These are phyloP conservation scores for Suricata suricatta DNA, from an alignment of 2,113 vertebrate species.

Conservation along the genomic window DNA sequence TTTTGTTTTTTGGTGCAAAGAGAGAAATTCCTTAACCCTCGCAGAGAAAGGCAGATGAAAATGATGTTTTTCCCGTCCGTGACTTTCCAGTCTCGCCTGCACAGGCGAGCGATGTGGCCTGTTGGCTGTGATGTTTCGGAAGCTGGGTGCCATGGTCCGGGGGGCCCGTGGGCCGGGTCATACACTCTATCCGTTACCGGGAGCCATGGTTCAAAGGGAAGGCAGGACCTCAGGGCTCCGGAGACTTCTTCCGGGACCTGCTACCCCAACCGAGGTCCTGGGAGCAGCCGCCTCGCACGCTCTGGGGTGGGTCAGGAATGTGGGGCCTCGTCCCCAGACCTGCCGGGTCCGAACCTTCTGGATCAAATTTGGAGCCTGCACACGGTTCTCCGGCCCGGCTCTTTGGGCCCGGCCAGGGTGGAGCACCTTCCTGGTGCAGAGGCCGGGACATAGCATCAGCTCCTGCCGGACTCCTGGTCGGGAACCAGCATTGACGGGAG, in stretches of 20 bases:
- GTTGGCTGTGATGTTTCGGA: background rate
- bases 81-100: background rate
- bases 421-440: background rate
- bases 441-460: no score
- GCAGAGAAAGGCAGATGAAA: background rate
- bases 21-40: background rate
- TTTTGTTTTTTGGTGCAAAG: background rate
- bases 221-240: background rate
- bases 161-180: no score
- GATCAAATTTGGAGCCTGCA: background rate
- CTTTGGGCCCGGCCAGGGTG: background rate
- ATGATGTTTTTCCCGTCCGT: no score
- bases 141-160: background rate
- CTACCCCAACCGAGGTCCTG: background rate
- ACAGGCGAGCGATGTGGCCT: rapidly evolving
- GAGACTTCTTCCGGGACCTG: background rate
- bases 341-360: no score
- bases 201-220: background rate
- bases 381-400: rapidly evolving
- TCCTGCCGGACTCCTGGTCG: background rate
- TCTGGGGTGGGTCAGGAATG: background rate
- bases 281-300: rapidly evolving
- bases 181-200: background rate
- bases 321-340: no score
- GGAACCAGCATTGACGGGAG: rapidly evolving